Evolutionary conservation across 2,797 vertebrate genomes (phyloP).

Genomic region (Ptychadena robeensis): DNA sequence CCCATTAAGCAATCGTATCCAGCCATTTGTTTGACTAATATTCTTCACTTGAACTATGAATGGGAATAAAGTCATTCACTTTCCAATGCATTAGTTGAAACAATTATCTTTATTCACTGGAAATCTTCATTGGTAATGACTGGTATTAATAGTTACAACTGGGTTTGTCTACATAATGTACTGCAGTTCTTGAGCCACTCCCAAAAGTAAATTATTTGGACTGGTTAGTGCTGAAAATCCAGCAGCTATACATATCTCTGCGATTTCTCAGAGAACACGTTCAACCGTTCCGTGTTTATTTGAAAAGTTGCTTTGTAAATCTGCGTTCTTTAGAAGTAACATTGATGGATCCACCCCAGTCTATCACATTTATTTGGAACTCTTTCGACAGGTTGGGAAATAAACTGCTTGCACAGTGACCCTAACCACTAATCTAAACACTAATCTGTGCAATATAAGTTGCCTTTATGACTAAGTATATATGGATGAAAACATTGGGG

Average conservation of each 20-base stretch:
- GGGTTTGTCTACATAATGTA: not conserved
- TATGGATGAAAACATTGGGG: no score
- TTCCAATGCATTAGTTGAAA: not conserved
- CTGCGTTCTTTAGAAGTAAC: not conserved
- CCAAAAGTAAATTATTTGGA: slow-evolving; percentile 17
- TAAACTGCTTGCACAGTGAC: no score
- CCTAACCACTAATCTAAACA: no score
- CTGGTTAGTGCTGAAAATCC: slow-evolving; percentile 36
- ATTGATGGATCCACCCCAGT: not conserved
- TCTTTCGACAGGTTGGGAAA: no score
- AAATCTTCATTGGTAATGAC: not conserved
- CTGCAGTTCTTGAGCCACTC: not conserved
- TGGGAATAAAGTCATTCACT: no score
- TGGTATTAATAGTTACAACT: not conserved
- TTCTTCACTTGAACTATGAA: no score
- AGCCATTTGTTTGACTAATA: no score
- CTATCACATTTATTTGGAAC: no score
- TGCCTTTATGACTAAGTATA: no score
- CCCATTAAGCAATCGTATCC: no score
- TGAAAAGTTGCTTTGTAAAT: not conserved
- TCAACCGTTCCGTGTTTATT: not conserved
- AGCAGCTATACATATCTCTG: not conserved
- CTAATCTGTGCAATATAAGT: no score
- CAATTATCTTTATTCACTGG: not conserved
- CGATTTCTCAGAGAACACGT: not conserved